phyloP scores from a whole-genome alignment of 2,797 vertebrate species.

The Pangasius djambal region DNA sequence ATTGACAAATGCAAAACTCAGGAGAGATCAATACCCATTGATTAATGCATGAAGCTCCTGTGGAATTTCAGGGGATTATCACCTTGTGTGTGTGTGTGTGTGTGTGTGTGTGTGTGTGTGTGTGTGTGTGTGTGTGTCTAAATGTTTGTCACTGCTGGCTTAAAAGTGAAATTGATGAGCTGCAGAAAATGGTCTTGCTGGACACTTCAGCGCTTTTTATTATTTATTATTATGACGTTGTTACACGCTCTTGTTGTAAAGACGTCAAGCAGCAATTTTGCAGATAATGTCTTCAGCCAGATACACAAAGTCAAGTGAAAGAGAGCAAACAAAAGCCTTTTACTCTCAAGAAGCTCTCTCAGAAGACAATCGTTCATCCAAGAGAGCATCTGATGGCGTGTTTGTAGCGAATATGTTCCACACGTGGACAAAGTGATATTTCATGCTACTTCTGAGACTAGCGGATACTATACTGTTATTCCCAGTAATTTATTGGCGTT shows the following conservation, averaged over 20 bases:
- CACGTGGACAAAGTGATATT: neutral
- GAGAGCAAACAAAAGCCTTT: slow-evolving; percentile 47
- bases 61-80: slow-evolving; percentile 61
- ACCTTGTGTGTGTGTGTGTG: slow-evolving; percentile 32
- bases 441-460: neutral
- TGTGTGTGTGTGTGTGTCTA: slow-evolving; percentile 30
- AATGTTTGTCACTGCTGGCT: slow-evolving; percentile 56
- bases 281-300: slow-evolving; percentile 37
- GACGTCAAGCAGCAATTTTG: slow-evolving; percentile 47
- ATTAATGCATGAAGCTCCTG: slow-evolving; percentile 61
- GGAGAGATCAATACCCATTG: slow-evolving; percentile 63
- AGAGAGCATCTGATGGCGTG: neutral
- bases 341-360: neutral
- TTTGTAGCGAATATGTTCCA: neutral
- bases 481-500: neutral
- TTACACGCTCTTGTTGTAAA: slow-evolving; percentile 41
- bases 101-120: slow-evolving; percentile 40
- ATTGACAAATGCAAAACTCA: slow-evolving; percentile 69
- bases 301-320: slow-evolving; percentile 48
- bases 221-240: slow-evolving; percentile 33
- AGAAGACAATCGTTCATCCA: neutral
- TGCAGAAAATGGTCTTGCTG: slow-evolving; percentile 42
- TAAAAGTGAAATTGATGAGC: slow-evolving; percentile 57
- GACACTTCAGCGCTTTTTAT: slow-evolving; percentile 53
- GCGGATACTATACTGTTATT: neutral